A percentile compares a stretch with the other conserved stretches of the same genome.
Conservation (phyloP, 2,888 invertebrate species). For the Pyrocoelia pectoralis region DNA sequence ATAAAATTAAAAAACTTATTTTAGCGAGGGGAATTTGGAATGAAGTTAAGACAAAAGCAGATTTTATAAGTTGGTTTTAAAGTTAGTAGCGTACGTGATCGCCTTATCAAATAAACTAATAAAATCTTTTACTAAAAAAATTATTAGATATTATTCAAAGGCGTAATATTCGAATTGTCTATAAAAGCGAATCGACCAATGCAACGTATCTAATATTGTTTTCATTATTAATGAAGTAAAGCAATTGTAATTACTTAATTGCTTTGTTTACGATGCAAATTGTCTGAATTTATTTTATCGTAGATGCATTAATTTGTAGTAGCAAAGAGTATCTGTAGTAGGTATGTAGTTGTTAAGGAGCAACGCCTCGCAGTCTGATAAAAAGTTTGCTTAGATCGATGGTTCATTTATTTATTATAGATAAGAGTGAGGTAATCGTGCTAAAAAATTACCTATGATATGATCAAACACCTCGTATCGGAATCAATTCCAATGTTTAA, state of each 20-base stretch:
- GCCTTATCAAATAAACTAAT: constrained; percentile 14
- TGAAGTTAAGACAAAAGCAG: neutral
- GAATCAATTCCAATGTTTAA: too few relatives aligned
- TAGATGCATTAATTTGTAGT: too few relatives aligned
- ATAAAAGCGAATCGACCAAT: too few relatives aligned
- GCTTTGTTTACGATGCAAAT: neutral
- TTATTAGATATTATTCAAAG: constrained; percentile 4
- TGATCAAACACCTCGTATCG: too few relatives aligned
- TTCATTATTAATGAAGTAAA: neutral
- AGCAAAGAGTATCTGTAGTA: too few relatives aligned
- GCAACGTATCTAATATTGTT: too few relatives aligned
- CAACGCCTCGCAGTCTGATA: constrained; percentile 14
- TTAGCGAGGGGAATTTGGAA: neutral
- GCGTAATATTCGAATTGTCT: constrained; percentile 13
- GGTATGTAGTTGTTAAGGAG: neutral
- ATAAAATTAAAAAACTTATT: constrained; percentile 1
- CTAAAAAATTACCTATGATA: too few relatives aligned
- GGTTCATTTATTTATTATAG: neutral
- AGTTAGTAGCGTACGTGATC: constrained; percentile 21
- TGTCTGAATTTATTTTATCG: neutral
- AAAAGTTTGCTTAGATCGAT: neutral
- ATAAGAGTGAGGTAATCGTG: neutral
- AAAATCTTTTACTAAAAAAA: constrained; percentile 4
- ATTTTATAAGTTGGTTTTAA: constrained; percentile 5
- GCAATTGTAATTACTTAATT: constrained; percentile 13